phyloP scores from a whole-genome alignment of 2,888 invertebrate genomes.

The Netelia virgata region DNA sequence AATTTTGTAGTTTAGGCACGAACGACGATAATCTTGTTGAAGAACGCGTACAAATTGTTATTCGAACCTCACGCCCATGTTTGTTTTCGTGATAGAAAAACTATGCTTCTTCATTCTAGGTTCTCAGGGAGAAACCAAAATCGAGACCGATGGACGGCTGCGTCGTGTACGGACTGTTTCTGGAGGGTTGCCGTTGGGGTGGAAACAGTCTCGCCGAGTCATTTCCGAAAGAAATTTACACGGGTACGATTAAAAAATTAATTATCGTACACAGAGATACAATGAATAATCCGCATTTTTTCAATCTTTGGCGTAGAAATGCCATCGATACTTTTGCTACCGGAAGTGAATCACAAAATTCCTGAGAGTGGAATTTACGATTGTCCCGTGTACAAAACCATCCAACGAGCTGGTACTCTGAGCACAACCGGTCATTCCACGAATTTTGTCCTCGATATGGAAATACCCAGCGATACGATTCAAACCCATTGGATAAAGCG shows the following conservation, averaged over 20 bases:
- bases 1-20: neutral
- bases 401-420: constrained; percentile 88
- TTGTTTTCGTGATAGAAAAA: neutral
- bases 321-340: constrained; percentile 90
- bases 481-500: constrained; percentile 88
- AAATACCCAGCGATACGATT: constrained; percentile 86
- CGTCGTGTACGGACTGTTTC: constrained; percentile 89
- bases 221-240: constrained; percentile 89
- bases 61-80: neutral
- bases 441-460: constrained; percentile 88
- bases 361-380: constrained; percentile 85
- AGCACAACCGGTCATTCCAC: constrained; percentile 90
- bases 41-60: neutral
- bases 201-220: constrained; percentile 87
- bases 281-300: neutral
- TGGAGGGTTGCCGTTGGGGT: constrained; percentile 94
- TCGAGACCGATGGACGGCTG: constrained; percentile 88
- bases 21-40: too few relatives aligned
- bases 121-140: constrained; percentile 84
- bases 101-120: constrained; percentile 80
- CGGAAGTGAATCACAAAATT: constrained; percentile 88
- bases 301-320: constrained; percentile 86
- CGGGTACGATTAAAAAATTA: constrained; percentile 84
- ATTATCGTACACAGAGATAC: neutral
- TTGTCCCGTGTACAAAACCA: constrained; percentile 89